Evolutionary conservation across 1,140 invertebrate species (phyloP), one percentile per base, ranked within the genome.

Genomic region (Mamestra configurata): DNA sequence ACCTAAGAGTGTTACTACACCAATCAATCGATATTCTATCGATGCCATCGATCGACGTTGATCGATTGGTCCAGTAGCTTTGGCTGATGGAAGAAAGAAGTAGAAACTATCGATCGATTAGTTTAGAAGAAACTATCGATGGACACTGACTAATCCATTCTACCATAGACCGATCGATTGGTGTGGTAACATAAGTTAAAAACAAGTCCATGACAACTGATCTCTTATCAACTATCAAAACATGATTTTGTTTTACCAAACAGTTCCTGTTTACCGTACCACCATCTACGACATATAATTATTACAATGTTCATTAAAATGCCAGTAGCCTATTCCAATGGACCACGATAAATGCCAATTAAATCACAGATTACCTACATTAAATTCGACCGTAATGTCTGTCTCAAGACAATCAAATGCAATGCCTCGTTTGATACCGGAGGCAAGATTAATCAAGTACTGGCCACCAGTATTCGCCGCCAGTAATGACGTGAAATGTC

Each of bases 291-390:
- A 20, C 1, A 43, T 11, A 49, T 46, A 68, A 46, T 68, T 27
- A 59, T 75, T 24, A 64, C 49, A 40, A 27, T 64, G 35, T 61
- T 76, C 35, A 76, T 64, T 76, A 76, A 64, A 76, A 61, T 61
- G 6, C 57, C 57, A 46, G 37, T n/a, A 49, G 13, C 22, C 55
- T 57, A 76, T 61, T 59, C 64, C 20, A 68, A 15, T 59, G 18
- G 31, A n/a, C 15, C n/a, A 40, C 40, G 40, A 76, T 76, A 76
- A 76, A 64, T 64, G 43, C 55, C 57, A 76, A 76, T 76, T 76
- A 64, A 76, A 76, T 61, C 40, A 40, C 24, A 46, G 73, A 76
- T 76, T 76, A n/a, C n/a, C n/a, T n/a, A 76, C 37, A 76, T 76
- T 76, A 59, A 46, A 46, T 61, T 49, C 57, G 64, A 24, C 53